A percentile compares a stretch with the other conserved stretches of the same genome.
Evolutionary conservation across 2,113 vertebrate genomes (phyloP).

Genomic region (Phrynocephalus versicolor): DNA sequence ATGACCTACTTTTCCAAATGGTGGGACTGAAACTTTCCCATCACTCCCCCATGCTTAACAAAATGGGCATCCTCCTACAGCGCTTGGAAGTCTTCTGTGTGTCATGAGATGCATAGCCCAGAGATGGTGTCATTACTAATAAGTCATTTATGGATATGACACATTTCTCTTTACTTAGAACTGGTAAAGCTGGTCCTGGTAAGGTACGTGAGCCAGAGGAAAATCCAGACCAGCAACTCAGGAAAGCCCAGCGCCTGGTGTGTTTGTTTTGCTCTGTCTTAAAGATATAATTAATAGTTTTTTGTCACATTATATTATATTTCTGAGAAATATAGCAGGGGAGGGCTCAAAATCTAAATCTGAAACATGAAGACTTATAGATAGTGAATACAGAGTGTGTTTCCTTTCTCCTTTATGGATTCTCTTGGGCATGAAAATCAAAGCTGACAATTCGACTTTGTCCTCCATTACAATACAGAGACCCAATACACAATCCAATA

Average conservation of each 20-base stretch:
- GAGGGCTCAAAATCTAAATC: not conserved
- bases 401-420: not conserved
- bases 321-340: not conserved
- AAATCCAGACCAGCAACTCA: slow-evolving; percentile 54
- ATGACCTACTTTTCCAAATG: slow-evolving; percentile 63
- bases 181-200: slow-evolving; percentile 53
- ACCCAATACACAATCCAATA: too few relatives aligned
- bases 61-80: slow-evolving; percentile 68
- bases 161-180: slow-evolving; percentile 73
- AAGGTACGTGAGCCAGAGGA: slow-evolving; percentile 53
- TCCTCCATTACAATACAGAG: too few relatives aligned
- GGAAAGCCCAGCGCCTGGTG: not conserved
- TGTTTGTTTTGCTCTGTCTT: slow-evolving; percentile 37
- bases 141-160: slow-evolving; percentile 71
- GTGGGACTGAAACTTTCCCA: slow-evolving; percentile 60
- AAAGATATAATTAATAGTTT: not conserved
- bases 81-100: slow-evolving; percentile 63
- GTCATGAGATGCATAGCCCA: slow-evolving; percentile 68
- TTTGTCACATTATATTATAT: not conserved
- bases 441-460: too few relatives aligned
- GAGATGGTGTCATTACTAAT: slow-evolving; percentile 71
- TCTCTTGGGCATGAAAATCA: not conserved
- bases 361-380: not conserved
- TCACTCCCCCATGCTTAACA: slow-evolving; percentile 48
- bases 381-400: not conserved